Evolutionary conservation across 2,797 vertebrate genomes (phyloP).

Genomic region (Kryptolebias ocellatus): DNA sequence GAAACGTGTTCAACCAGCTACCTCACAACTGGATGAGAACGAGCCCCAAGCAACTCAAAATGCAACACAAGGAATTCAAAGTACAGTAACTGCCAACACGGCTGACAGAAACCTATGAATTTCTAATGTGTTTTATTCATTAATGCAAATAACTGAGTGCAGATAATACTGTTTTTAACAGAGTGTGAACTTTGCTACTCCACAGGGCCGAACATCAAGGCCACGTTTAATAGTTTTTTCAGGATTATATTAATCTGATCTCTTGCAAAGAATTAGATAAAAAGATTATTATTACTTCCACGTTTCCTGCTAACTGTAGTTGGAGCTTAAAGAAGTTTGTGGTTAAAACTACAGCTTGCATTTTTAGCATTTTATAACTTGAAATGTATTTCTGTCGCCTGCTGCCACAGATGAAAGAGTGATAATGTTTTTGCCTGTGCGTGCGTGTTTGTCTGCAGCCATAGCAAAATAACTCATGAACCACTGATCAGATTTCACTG

Average conservation of each 20-base stretch:
- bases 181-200: constrained; percentile 2
- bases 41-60: constrained; percentile 54
- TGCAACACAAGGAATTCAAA: constrained; percentile 47
- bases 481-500: too few relatives aligned
- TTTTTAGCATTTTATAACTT: too few relatives aligned
- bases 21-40: constrained; percentile 66
- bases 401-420: too few relatives aligned
- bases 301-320: not conserved
- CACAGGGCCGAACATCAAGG: not conserved
- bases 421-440: too few relatives aligned
- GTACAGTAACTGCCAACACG: constrained; percentile 33
- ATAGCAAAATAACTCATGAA: too few relatives aligned
- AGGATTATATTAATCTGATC: not conserved
- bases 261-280: constrained; percentile 4
- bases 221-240: not conserved
- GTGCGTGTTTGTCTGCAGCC: too few relatives aligned
- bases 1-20: constrained; percentile 66
- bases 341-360: too few relatives aligned
- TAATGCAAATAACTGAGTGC: constrained; percentile 32
- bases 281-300: not conserved
- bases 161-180: constrained; percentile 9
- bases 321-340: not conserved
- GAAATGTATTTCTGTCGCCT: too few relatives aligned
- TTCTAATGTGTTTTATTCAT: constrained; percentile 23
- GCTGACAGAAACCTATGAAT: constrained; percentile 18